Evolutionary conservation across 2,113 vertebrate genomes (phyloP).

Genomic region (Callipepla californica): DNA sequence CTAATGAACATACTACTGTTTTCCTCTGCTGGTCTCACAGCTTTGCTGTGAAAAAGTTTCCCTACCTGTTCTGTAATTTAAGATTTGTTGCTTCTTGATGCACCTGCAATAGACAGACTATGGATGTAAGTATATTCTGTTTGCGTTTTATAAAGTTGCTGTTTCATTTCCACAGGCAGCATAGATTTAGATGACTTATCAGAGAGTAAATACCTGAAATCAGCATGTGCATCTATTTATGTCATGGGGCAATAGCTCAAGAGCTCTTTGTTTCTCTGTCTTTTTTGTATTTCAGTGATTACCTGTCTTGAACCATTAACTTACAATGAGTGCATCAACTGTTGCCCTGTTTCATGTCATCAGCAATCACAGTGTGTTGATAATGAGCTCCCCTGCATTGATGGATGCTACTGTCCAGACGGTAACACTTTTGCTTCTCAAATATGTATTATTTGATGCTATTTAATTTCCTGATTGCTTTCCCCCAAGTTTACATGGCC

Average conservation of each 20-base stretch:
- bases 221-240: accelerated
- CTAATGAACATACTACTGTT: not conserved
- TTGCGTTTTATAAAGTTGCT: not conserved
- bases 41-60: not conserved
- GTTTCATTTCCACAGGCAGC: not conserved
- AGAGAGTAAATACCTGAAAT: not conserved
- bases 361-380: constrained; percentile 85
- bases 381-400: constrained; percentile 92
- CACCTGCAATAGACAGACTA: not conserved
- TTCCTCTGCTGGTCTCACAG: not conserved
- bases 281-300: constrained; percentile 67
- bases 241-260: not conserved
- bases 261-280: not conserved
- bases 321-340: constrained; percentile 91
- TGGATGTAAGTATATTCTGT: not conserved
- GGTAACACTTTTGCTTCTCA: constrained; percentile 72
- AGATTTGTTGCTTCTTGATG: not conserved
- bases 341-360: constrained; percentile 90
- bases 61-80: not conserved
- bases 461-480: not conserved
- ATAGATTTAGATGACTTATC: too few relatives aligned
- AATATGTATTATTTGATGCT: not conserved
- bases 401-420: constrained; percentile 94
- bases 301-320: constrained; percentile 82
- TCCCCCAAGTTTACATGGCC: accelerated